Base-by-base conservation (phyloP, 1,140 invertebrate genomes). In the Eciton burchellii region DNA sequence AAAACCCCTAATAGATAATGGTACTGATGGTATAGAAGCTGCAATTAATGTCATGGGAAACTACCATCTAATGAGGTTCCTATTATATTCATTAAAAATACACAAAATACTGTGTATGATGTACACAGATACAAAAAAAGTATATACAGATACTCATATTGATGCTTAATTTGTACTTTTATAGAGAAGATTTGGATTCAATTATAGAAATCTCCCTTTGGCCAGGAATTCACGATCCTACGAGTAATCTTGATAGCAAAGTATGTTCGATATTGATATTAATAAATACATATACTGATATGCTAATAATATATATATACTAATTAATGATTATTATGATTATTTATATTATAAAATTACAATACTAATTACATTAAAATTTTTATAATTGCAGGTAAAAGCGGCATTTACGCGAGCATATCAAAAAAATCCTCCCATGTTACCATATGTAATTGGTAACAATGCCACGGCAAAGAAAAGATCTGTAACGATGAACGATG, bases 371-470 rank as follows among this genome's bases (percentile, higher is more conserved):
- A n/a, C n/a, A n/a, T n/a, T n/a, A n/a, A 21, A 56, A 24, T 47
- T 3, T 11, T 21, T 70, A 14, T 83, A 24, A 72, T 76, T 54
- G 21, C 83, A 97, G 96, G 96, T 97, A 0, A 99, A 99, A 95
- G 96, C 98, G 19, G 98, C 98, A 0, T 97, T 99, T 91, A 99
- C 99, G 0, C 95, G 98, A 57, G 94, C 96, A 0, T 99, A 98
- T 91, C 99, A 99, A 91, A 99, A 99, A 92, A 96, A 96, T 82
- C 94, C 95, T 0, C 93, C 95, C 35, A 93, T 96, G 60, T 2
- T 87, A 14, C 97, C 97, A 1, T 98, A 98, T 91, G 94, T 95
- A 5, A 95, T 95, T 19, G 95, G 95, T 49, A 93, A 93, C 5
- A 93, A 92, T 45, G 92, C 94, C 81, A 96, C 94, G 87, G 96